Evolutionary conservation across 1,140 invertebrate genomes (phyloP), one percentile per base, ranked within the genome.

Genomic region (Babylonia areolata): DNA sequence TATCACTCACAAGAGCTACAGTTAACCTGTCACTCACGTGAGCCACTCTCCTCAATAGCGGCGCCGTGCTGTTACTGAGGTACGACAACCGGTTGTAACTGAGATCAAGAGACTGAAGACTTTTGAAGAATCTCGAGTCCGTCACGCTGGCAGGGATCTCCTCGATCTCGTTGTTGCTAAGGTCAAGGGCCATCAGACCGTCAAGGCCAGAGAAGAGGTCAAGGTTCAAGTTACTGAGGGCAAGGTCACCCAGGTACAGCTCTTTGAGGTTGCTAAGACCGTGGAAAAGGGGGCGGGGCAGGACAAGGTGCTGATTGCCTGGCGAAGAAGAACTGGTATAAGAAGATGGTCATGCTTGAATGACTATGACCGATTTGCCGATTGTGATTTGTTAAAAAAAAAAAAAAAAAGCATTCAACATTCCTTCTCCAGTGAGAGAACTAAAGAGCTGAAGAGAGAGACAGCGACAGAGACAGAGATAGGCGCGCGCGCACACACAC

Each of bases 101-200:
- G 33, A 79, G 39, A 23, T 79, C 77, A 11, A 79, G 40, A 23
- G 12, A 42, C 77, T 79, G 39, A 5, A 79, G 40, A 33, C 40
- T 79, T 40, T 3, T 28, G 37, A 79, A 28, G 39, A 79, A 79
- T 3, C 17, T 17, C 2, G 39, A 15, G 40, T 31, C n/a, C 6
- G 77, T 39, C 39, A 79, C 40, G n/a, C 39, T 20, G 5, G 17
- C 9, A 12, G 77, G 77, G 5, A 79, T n/a, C 5, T 31, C 37
- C 40, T 46, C 23, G 20, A 79, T 12, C 40, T 46, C 77, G 39
- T 79, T 79, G 77, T 46, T 11, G 77, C 77, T 79, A 9, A 79
- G 77, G 39, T 79, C 77, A 5, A 79, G 77, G 17, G 15, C 28
- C 12, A 40, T 9, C 3, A 79, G 77, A n/a, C 31, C 42, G 77